Conservation (phyloP, 2,797 vertebrate genomes). For the Anniella stebbinsi region DNA sequence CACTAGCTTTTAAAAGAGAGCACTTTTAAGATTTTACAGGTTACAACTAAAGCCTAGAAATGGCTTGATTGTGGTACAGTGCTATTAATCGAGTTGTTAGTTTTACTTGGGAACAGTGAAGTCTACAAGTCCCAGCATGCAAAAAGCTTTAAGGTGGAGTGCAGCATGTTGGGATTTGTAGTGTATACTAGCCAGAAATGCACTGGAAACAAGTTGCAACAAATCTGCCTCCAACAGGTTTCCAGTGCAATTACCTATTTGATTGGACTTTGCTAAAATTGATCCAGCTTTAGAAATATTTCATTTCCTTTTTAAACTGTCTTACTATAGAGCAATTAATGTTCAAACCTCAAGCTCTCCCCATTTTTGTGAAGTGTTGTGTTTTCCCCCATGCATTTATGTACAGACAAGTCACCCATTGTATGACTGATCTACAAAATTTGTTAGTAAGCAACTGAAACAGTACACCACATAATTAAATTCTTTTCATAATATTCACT, state of each 20-base stretch:
- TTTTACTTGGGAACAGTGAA: constrained; percentile 6
- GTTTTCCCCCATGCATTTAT: background rate
- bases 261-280: constrained; percentile 4
- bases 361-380: background rate
- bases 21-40: background rate
- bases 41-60: constrained; percentile 1
- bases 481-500: constrained; percentile 5
- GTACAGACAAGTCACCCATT: background rate
- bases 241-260: constrained; percentile 18
- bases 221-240: constrained; percentile 14
- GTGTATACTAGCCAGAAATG: constrained; percentile 23
- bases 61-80: background rate
- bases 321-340: background rate
- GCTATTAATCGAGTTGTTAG: background rate
- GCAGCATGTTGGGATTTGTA: constrained; percentile 30
- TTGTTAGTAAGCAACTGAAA: constrained; percentile 1
- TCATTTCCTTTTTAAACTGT: background rate
- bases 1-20: background rate
- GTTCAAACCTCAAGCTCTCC: background rate
- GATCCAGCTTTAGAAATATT: background rate
- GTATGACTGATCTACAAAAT: constrained; percentile 30
- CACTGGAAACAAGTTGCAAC: constrained; percentile 27
- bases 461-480: background rate
- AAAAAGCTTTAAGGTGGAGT: background rate
- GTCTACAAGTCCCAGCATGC: background rate